Evolutionary conservation across 1,140 invertebrate species (phyloP), one percentile per base, ranked within the genome.

Genomic region (Drosophila lacteicornis): DNA sequence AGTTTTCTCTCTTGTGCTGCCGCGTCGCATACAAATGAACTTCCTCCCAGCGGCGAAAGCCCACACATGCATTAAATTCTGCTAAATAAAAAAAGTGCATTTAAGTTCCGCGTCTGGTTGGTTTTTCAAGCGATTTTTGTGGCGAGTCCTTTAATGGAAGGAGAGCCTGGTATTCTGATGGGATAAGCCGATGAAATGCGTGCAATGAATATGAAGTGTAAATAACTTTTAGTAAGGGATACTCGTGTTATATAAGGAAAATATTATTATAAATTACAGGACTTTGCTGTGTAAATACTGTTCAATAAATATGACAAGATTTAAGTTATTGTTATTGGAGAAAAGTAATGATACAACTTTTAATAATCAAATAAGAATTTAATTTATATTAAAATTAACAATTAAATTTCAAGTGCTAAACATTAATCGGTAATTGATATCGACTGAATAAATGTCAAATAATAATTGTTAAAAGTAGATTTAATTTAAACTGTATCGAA

Each of bases 1-100:
- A 79, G 69, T 69, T 82, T 58, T 63, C 59, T 45, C 50, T 67
- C 66, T 65, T 49, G 30, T 38, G 22, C 49, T 42, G 40, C 40
- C 40, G 50, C 36, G 43, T 33, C 33, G 62, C 74, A 79, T 79
- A 58, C 47, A 71, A 79, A 79, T 79, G 55, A 56, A 70, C 45
- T 50, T 57, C 22, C 17, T 42, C 30, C 56, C 63, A 11, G 17
- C 25, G 22, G 19, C 25, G 15, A 43, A 15, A 38, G 22, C 13
- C 30, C 15, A 56, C 15, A 50, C 40, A 43, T 27, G 17, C 57
- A 53, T 47, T 43, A 27, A 38, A 57, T 57, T 13, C 69, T 22
- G 33, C 13, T 42, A 49, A 27, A 71, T 27, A 57, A 56, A 61
- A 60, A 49, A 56, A 55, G 2, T 25, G 58, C 71, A 75, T 75